A percentile compares a stretch with the other conserved stretches of the same genome.
These are phyloP conservation scores for Rostratula benghalensis DNA, from an alignment of 2,113 vertebrate genomes.

Conservation along the genomic window DNA sequence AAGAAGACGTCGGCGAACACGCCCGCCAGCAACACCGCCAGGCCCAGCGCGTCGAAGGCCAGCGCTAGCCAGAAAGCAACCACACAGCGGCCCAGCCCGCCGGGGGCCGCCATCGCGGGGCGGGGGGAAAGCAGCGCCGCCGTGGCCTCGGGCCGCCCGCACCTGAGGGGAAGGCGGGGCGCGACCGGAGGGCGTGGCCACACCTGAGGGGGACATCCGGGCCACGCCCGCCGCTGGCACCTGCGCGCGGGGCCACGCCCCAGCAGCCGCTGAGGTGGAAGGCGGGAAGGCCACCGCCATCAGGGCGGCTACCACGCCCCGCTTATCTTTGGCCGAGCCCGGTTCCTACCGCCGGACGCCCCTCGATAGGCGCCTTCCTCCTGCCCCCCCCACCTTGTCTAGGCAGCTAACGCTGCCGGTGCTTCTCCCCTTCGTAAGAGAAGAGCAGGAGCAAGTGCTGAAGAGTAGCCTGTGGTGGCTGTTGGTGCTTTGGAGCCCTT, in stretches of 20 bases:
- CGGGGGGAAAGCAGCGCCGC: background rate
- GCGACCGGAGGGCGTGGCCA: background rate
- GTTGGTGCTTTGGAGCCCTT: rapidly evolving
- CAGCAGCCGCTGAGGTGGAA: background rate
- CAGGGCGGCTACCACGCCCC: rapidly evolving
- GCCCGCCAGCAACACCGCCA: slow-evolving; percentile 80
- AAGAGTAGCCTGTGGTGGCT: rapidly evolving
- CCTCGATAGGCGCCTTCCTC: background rate
- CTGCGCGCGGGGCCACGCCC: background rate
- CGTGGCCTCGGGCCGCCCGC: background rate
- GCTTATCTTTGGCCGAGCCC: rapidly evolving
- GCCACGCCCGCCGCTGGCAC: background rate
- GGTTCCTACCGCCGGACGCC: background rate
- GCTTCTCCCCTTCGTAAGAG: rapidly evolving
- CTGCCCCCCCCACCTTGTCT: rapidly evolving
- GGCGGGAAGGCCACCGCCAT: background rate
- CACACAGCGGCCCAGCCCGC: slow-evolving; percentile 81
- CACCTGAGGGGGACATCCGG: background rate
- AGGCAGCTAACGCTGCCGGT: background rate
- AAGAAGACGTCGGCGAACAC: slow-evolving; percentile 79
- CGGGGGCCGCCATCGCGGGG: slow-evolving; percentile 9
- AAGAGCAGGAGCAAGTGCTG: rapidly evolving
- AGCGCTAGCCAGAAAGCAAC: slow-evolving; percentile 89
- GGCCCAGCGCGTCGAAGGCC: slow-evolving; percentile 82
- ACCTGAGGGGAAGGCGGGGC: background rate